Percentiles rank a stretch among this genome's conserved stretches.
These are phyloP conservation scores for Cotesia glomerata DNA, from an alignment of 1,140 invertebrate genomes.

Conservation along the genomic window DNA sequence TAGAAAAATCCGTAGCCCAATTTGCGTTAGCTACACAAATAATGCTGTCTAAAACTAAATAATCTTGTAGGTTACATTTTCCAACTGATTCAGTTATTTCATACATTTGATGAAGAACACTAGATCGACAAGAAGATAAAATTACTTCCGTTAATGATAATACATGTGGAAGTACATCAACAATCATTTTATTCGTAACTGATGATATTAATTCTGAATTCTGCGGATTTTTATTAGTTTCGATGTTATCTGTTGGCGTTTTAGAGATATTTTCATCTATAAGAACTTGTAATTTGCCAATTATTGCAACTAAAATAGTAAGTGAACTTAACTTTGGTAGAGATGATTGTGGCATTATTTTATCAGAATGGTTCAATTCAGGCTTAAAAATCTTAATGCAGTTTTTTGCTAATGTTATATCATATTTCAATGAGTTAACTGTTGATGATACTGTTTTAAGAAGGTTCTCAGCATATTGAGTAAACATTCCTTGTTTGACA, in stretches of 20 bases:
- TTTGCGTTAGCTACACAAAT: slow-evolving; percentile 68
- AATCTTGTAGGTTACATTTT: slow-evolving; percentile 63
- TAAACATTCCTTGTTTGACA: slow-evolving; percentile 89
- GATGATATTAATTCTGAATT: slow-evolving; percentile 45
- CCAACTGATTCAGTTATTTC: slow-evolving; percentile 61
- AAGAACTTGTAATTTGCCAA: slow-evolving; percentile 74
- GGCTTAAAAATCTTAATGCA: slow-evolving; percentile 71
- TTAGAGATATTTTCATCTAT: slow-evolving; percentile 64
- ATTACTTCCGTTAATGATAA: slow-evolving; percentile 69
- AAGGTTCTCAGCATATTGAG: slow-evolving; percentile 79
- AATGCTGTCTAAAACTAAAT: slow-evolving; percentile 65
- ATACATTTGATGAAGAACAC: slow-evolving; percentile 65
- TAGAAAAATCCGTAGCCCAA: slow-evolving; percentile 64
- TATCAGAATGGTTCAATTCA: slow-evolving; percentile 54
- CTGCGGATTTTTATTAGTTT: slow-evolving; percentile 46
- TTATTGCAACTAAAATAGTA: slow-evolving; percentile 70
- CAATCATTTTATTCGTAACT: slow-evolving; percentile 56
- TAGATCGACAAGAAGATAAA: slow-evolving; percentile 62
- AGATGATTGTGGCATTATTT: slow-evolving; percentile 62
- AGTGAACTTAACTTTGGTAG: slow-evolving; percentile 73
- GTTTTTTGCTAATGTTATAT: slow-evolving; percentile 74
- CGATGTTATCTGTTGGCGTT: slow-evolving; percentile 36
- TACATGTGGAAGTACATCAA: slow-evolving; percentile 70
- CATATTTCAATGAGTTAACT: slow-evolving; percentile 72
- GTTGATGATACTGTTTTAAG: slow-evolving; percentile 73